These are phyloP conservation scores for Parus major DNA, from an alignment of 2,113 vertebrate species.

Conservation along the genomic window DNA sequence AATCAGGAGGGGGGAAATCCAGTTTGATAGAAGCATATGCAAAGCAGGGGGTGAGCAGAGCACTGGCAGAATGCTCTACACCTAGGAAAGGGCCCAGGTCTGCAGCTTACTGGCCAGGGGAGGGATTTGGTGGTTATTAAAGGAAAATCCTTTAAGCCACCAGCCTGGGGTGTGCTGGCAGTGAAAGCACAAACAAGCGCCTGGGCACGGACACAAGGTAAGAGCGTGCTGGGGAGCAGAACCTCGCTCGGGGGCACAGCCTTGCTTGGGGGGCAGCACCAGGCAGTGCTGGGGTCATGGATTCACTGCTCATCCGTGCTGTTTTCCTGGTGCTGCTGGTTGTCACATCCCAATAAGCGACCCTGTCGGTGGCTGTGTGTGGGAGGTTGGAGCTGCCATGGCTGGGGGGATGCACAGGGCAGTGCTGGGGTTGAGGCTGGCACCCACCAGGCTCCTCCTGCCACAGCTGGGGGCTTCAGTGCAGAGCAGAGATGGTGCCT, in stretches of 20 bases:
- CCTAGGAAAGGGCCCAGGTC: slow-evolving; percentile 23
- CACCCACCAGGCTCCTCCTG: neutral
- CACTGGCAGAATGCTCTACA: neutral
- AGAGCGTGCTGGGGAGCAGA: neutral
- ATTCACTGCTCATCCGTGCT: neutral
- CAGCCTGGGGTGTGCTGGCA: slow-evolving; percentile 33
- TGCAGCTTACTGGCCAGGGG: slow-evolving; percentile 39
- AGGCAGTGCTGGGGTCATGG: fast-evolving
- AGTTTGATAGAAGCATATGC: neutral
- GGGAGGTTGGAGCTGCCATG: fast-evolving
- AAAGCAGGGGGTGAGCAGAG: neutral
- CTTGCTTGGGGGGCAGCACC: fast-evolving
- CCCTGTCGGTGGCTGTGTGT: neutral
- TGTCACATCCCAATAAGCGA: fast-evolving
- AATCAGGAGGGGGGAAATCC: neutral
- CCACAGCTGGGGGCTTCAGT: too few relatives aligned
- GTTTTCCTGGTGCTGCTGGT: neutral
- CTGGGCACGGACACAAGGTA: neutral
- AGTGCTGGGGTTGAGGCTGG: neutral
- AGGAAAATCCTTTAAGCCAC: slow-evolving; percentile 73
- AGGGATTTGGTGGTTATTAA: slow-evolving; percentile 70
- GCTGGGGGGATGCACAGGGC: neutral
- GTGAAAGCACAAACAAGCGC: slow-evolving; percentile 53
- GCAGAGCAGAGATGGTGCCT: neutral
- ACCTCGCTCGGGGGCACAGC: fast-evolving